A percentile compares a stretch with the other conserved stretches of the same genome.
Evolutionary conservation across 2,888 invertebrate genomes (phyloP).

Genomic region (Plutella xylostella): DNA sequence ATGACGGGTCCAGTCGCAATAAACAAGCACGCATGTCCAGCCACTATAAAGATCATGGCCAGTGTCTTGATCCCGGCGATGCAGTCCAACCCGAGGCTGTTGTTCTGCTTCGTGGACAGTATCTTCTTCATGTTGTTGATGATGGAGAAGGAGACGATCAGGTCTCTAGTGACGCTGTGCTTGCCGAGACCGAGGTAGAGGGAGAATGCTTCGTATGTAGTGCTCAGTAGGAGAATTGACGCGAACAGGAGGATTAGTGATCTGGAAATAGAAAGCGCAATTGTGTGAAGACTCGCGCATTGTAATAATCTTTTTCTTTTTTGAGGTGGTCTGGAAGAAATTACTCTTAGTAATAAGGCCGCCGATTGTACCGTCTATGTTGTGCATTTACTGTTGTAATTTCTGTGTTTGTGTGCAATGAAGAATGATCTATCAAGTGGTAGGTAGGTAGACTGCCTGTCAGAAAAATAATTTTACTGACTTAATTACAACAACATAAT

Average conservation of each 20-base stretch:
- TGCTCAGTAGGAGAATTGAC: slow-evolving; percentile 50
- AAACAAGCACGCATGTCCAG: slow-evolving; percentile 76
- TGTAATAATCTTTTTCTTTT: too few species aligned
- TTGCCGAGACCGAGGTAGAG: slow-evolving; percentile 37
- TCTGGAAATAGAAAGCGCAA: too few species aligned
- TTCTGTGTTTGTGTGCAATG: too few species aligned
- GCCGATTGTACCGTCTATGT: too few species aligned
- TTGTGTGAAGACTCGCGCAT: background rate
- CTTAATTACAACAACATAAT: too few species aligned
- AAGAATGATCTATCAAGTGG: too few species aligned
- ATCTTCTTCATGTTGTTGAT: slow-evolving; percentile 72
- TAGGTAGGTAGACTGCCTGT: too few species aligned
- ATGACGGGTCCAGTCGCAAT: slow-evolving; percentile 75
- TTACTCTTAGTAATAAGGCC: too few species aligned
- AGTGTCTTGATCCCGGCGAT: slow-evolving; percentile 75
- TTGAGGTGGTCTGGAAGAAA: too few species aligned
- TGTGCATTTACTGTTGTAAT: too few species aligned
- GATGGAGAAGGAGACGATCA: slow-evolving; percentile 68
- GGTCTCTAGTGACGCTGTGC: slow-evolving; percentile 29
- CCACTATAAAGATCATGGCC: slow-evolving; percentile 75
- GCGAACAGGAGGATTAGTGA: slow-evolving; percentile 54
- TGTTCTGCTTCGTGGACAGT: slow-evolving; percentile 64
- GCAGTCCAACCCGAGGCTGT: slow-evolving; percentile 73
- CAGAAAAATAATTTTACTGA: too few species aligned
- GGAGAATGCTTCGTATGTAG: slow-evolving; percentile 55